A percentile compares a stretch with the other conserved stretches of the same genome.
Conservation (phyloP, 1,140 invertebrate species). For the Liolophura sinensis region DNA sequence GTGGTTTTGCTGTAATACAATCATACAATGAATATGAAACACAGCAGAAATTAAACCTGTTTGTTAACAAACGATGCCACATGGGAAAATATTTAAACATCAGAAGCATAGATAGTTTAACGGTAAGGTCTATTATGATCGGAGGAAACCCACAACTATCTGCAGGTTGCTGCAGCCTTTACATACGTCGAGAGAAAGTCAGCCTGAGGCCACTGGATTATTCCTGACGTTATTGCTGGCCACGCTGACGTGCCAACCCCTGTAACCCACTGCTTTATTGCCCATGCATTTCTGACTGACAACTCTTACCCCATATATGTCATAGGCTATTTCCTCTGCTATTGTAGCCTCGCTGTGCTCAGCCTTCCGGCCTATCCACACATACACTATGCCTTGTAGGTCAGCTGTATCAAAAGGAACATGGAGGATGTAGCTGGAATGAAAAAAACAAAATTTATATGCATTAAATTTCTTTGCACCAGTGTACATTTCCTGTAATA, state of each 20-base stretch:
- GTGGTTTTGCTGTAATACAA: conserved; percentile 46
- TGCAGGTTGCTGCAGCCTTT: too few relatives aligned
- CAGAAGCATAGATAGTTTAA: too few relatives aligned
- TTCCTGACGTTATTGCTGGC: too few relatives aligned
- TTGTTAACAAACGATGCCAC: too few relatives aligned
- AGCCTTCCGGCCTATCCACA: conserved; percentile 93
- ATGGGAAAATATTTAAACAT: background rate
- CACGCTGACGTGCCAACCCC: too few relatives aligned
- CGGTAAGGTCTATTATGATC: too few relatives aligned
- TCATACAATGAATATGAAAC: background rate
- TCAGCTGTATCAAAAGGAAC: conserved; percentile 89
- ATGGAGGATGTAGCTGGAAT: conserved; percentile 87
- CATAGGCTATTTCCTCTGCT: conserved; percentile 89
- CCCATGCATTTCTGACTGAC: background rate
- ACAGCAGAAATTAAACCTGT: too few relatives aligned
- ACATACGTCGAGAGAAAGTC: too few relatives aligned
- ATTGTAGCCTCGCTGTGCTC: conserved; percentile 86
- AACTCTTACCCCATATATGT: conserved; percentile 75
- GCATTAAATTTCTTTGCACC: background rate
- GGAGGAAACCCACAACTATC: too few relatives aligned
- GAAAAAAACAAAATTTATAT: conserved; percentile 15
- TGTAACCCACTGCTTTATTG: too few relatives aligned
- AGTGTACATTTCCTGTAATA: background rate
- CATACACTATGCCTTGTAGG: conserved; percentile 91
- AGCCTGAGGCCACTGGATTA: too few relatives aligned